A percentile compares a stretch with the other conserved stretches of the same genome.
These are phyloP conservation scores for Gymnobelideus leadbeateri DNA, from an alignment of 2,113 vertebrate species.

Conservation along the genomic window DNA sequence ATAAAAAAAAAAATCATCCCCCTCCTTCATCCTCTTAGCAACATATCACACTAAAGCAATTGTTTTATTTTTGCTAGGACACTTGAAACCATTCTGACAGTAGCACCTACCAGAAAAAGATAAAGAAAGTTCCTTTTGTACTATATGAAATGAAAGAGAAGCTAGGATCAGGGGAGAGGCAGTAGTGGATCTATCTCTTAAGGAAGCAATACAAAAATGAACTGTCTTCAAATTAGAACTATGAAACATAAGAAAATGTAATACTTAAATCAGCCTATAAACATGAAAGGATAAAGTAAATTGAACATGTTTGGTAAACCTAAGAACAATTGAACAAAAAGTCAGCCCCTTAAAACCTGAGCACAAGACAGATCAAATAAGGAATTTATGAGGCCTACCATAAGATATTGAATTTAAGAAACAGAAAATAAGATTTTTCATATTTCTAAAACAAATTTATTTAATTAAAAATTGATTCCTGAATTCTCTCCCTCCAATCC, in stretches of 20 bases:
- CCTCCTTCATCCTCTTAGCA: not conserved
- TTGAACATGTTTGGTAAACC: not conserved
- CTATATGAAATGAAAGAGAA: not conserved
- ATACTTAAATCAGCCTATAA: not conserved
- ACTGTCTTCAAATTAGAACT: not conserved
- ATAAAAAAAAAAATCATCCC: not conserved
- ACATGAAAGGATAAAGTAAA: not conserved
- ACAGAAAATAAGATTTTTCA: not conserved
- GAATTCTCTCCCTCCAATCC: not conserved
- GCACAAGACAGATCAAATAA: not conserved
- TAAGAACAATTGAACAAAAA: not conserved
- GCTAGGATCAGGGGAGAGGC: not conserved
- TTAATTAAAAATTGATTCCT: not conserved
- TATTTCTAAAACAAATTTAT: not conserved
- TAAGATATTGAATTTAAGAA: not conserved
- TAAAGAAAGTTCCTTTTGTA: not conserved
- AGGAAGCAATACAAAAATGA: not conserved
- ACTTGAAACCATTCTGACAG: not conserved
- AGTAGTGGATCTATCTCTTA: not conserved
- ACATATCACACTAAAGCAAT: not conserved
- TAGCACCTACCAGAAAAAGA: not conserved
- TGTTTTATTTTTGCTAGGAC: not conserved
- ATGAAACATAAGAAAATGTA: not conserved
- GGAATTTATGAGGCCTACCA: not conserved
- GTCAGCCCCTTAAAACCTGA: not conserved